phyloP scores from a whole-genome alignment of 2,113 vertebrate species.

The Aptenodytes patagonicus region DNA sequence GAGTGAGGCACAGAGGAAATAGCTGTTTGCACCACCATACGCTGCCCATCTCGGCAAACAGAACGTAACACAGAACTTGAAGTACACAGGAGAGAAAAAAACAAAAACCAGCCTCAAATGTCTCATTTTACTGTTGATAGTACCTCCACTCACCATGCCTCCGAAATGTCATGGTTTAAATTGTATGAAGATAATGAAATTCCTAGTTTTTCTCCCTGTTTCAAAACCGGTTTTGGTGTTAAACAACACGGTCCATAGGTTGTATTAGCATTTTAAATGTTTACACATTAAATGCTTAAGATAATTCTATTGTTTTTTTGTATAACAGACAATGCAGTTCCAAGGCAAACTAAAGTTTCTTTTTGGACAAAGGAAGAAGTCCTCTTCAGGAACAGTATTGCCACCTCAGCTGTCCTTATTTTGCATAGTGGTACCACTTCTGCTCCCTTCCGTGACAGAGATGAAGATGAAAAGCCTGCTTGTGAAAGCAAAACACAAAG shows the following conservation, averaged over 20 bases:
- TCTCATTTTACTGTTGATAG: background rate
- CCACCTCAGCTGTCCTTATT: slow-evolving; percentile 90
- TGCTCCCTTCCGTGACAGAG: slow-evolving; percentile 84
- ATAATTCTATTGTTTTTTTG: background rate
- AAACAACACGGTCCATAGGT: background rate
- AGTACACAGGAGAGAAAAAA: background rate
- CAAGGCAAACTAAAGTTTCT: slow-evolving; percentile 94
- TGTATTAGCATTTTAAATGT: background rate
- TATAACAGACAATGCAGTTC: slow-evolving; percentile 92
- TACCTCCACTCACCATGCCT: background rate
- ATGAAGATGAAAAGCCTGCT: slow-evolving; percentile 85
- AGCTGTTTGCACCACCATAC: background rate
- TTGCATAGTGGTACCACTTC: slow-evolving; percentile 87
- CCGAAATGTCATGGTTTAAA: background rate
- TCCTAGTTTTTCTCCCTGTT: background rate
- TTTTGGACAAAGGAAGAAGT: slow-evolving; percentile 92
- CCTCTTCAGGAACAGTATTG: slow-evolving; percentile 73
- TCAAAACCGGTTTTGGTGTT: background rate
- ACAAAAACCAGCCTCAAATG: background rate
- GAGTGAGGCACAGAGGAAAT: background rate
- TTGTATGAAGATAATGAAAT: background rate
- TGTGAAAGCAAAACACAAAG: slow-evolving; percentile 83
- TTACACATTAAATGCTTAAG: background rate
- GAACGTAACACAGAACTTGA: background rate
- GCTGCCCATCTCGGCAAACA: accelerated